Evolutionary conservation across 2,797 vertebrate species (phyloP).

Genomic region (Pseudopleuronectes americanus): DNA sequence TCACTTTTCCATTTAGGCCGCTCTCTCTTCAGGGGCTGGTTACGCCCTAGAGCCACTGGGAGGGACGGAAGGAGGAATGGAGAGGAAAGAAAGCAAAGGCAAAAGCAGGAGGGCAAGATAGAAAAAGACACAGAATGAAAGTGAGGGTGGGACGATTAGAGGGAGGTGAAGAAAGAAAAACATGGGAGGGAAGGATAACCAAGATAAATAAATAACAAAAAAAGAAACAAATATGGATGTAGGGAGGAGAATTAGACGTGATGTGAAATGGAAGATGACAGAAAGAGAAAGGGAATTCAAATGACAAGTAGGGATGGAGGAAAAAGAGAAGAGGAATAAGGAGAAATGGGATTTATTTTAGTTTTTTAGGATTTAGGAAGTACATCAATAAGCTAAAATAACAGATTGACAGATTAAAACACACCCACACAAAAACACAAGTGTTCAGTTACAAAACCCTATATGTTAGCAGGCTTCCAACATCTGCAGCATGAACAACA

Average conservation of each 20-base stretch:
- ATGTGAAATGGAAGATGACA: background rate
- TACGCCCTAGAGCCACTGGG: constrained; percentile 94
- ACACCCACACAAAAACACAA: background rate
- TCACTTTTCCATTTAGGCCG: constrained; percentile 99
- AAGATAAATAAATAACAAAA: constrained; percentile 5
- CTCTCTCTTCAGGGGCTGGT: constrained; percentile 97
- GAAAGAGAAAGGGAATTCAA: constrained; percentile 5
- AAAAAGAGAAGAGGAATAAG: no score
- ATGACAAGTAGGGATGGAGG: constrained; percentile 18
- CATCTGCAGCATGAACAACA: constrained; percentile 63
- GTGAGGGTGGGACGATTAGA: background rate
- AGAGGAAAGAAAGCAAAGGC: constrained; percentile 1
- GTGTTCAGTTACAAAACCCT: constrained; percentile 23
- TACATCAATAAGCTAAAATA: no score
- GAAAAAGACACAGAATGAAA: constrained; percentile 3
- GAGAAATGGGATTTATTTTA: no score
- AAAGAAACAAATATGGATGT: constrained; percentile 5
- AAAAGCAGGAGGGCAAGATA: background rate
- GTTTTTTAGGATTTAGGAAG: no score
- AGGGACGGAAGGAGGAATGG: constrained; percentile 21
- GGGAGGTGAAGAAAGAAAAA: constrained; percentile 1
- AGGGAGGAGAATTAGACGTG: background rate
- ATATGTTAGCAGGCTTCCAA: constrained; percentile 20
- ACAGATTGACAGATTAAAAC: background rate
- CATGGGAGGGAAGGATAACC: constrained; percentile 7